Base-by-base conservation (phyloP, 2,888 invertebrate genomes). In the Phania funesta region DNA sequence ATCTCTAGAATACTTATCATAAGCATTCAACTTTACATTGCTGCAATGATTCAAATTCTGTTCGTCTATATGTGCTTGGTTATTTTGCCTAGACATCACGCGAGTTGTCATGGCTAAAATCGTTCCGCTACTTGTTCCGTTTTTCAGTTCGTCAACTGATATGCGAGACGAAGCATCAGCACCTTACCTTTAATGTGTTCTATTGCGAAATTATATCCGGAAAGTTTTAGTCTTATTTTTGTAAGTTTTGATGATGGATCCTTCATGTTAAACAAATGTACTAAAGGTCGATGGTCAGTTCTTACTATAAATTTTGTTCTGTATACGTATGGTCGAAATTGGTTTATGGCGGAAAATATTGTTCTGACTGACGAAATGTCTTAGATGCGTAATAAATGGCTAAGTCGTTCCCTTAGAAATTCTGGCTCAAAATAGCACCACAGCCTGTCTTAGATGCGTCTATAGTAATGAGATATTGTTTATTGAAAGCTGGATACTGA, bases 201-300 rank as follows among this genome's bases (percentile, higher is more conserved):
- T 44, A 86, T 78, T 13, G 35, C 48, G 52, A 85, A 86, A 54
- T 85, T 78, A 41, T 84, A 86, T 73, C 86, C 85, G 38, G 85
- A 84, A 24, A 87, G 60, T 26, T 83, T 80, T 22, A 86, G 76
- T 50, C 86, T 67, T 70, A 86, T 86, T 64, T 85, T 85, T 7
- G 84, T 85, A 20, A 87, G 58, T 78, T 86, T 84, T 20, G 85
- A 86, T 4, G 85, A 84, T 3, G 86, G 84, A 64, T 86, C 84
- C 54, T 81, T 84, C 75, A 85, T 83, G 20, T 83, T 74, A 41
- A 85, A 86, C 20, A 87, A 52, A 64, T 86, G 86, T 2, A 85
- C 29, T 16, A 87, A 65, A 0, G 85, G 85, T 64, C 83, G 75
- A 83, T 83, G n/a, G n/a, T n/a, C n/a, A n/a, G n/a, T n/a, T 29